A percentile compares a stretch with the other conserved stretches of the same genome.
Evolutionary conservation across 2,113 vertebrate genomes (phyloP).

Genomic region (Prochilodus magdalenae): DNA sequence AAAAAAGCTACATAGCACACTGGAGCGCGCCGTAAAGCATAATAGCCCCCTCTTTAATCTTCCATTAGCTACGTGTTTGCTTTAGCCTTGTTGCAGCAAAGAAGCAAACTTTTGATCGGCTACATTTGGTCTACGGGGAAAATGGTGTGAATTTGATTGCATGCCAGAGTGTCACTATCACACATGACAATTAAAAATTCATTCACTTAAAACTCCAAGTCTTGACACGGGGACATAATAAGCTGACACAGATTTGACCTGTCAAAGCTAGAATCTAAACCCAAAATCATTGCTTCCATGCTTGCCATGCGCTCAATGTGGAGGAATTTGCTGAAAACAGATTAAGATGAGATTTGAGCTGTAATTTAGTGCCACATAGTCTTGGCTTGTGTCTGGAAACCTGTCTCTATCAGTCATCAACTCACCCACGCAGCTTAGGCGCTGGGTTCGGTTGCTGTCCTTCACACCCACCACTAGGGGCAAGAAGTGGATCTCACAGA

Average conservation of each 20-base stretch:
- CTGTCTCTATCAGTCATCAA: conserved; percentile 26
- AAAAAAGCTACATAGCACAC: too few species aligned
- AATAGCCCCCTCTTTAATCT: too few species aligned
- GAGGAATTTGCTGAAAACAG: background rate
- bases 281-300: background rate
- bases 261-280: background rate
- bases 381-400: background rate
- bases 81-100: too few species aligned
- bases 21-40: too few species aligned
- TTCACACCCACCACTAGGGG: conserved; percentile 75
- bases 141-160: too few species aligned
- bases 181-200: too few species aligned
- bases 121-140: too few species aligned
- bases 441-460: conserved; percentile 76
- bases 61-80: too few species aligned
- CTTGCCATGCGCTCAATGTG: background rate
- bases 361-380: background rate
- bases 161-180: too few species aligned
- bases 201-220: too few species aligned
- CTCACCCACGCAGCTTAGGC: conserved; percentile 79
- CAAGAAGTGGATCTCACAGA: conserved; percentile 81
- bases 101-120: too few species aligned
- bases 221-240: background rate
- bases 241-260: background rate
- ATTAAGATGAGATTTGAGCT: background rate